Conservation (phyloP, 1,140 invertebrate genomes). For the Zaprionus africanus region DNA sequence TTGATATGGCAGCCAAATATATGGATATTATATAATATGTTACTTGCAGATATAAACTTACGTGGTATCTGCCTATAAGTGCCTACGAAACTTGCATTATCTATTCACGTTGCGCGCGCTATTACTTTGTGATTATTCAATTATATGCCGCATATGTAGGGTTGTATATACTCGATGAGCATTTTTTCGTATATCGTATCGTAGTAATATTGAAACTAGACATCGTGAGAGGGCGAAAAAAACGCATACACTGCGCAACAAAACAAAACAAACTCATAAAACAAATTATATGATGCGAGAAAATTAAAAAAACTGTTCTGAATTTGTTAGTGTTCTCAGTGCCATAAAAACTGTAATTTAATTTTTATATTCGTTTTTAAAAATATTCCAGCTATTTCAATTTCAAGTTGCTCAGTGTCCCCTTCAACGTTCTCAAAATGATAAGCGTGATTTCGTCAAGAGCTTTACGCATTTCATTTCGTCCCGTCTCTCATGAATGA, state of each 20-base stretch:
- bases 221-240: slow-evolving; percentile 5
- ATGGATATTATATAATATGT: not conserved
- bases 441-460: slow-evolving; percentile 65
- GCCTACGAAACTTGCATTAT: not conserved
- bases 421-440: slow-evolving; percentile 22
- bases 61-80: not conserved
- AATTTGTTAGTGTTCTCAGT: not conserved
- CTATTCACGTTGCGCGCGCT: not conserved
- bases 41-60: not conserved
- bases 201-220: slow-evolving; percentile 20
- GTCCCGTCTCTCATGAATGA: slow-evolving; percentile 56
- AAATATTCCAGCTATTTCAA: not conserved
- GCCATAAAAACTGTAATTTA: not conserved
- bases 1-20: too few species aligned
- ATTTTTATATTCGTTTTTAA: not conserved
- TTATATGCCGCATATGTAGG: slow-evolving; percentile 18
- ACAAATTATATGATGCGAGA: not conserved
- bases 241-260: slow-evolving; percentile 4
- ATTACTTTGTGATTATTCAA: slow-evolving; percentile 34
- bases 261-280: not conserved
- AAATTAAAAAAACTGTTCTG: not conserved
- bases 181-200: not conserved
- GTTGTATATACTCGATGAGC: not conserved
- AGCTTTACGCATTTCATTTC: slow-evolving; percentile 55
- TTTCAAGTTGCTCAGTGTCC: slow-evolving; percentile 4